These are phyloP conservation scores for Sardinella longiceps DNA, from an alignment of 2,797 vertebrate genomes.

Conservation along the genomic window DNA sequence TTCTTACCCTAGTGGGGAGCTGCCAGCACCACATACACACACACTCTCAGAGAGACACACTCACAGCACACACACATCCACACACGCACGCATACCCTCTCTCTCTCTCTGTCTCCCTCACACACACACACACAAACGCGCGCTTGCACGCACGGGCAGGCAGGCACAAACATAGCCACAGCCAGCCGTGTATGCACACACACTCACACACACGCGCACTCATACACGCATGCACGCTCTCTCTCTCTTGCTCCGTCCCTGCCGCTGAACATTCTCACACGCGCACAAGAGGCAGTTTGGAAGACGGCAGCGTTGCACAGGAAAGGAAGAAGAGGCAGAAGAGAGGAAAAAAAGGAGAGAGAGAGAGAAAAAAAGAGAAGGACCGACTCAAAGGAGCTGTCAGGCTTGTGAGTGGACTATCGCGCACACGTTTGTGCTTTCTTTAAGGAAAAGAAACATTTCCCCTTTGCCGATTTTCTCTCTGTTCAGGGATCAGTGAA, in stretches of 20 bases:
- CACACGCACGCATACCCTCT: constrained; percentile 34
- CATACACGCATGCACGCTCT: constrained; percentile 41
- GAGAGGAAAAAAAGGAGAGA: background rate
- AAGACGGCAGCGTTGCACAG: constrained; percentile 18
- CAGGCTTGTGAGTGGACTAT: constrained; percentile 28
- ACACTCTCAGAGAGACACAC: constrained; percentile 37
- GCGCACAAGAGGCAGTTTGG: constrained; percentile 38
- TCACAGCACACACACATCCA: constrained; percentile 47
- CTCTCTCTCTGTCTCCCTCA: constrained; percentile 34
- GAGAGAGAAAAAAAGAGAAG: background rate
- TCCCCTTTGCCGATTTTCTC: background rate
- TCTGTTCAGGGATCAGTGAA: background rate
- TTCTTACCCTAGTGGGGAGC: constrained; percentile 87
- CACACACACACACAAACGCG: constrained; percentile 33
- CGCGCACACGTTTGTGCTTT: background rate
- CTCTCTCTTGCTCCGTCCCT: constrained; percentile 27
- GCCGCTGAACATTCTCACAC: constrained; percentile 32
- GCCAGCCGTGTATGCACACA: constrained; percentile 11
- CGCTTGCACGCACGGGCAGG: constrained; percentile 38
- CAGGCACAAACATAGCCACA: constrained; percentile 32
- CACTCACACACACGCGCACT: background rate
- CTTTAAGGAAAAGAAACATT: background rate
- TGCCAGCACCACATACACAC: constrained; percentile 71
- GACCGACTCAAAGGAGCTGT: constrained; percentile 13
- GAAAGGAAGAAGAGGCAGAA: constrained; percentile 12